phyloP scores from a whole-genome alignment of 2,888 invertebrate genomes.

The Pteria penguin region DNA sequence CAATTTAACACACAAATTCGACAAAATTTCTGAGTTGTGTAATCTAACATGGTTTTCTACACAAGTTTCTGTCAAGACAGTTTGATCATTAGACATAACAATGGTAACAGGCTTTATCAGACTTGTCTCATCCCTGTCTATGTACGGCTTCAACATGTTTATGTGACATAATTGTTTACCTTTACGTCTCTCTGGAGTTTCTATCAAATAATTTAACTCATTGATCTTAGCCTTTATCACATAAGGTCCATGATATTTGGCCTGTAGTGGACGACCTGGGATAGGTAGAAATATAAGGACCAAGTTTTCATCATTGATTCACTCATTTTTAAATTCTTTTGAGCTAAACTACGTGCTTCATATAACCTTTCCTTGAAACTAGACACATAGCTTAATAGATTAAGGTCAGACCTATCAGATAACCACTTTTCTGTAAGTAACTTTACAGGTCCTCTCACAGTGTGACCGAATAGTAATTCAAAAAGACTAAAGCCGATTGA shows the following conservation, averaged over 20 bases:
- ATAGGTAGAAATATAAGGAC: conserved; percentile 50
- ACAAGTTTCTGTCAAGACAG: conserved; percentile 12
- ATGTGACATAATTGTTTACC: conserved; percentile 43
- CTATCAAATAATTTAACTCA: conserved; percentile 43
- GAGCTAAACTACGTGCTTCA: too few relatives aligned
- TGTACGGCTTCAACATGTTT: conserved; percentile 47
- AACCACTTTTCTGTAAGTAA: too few relatives aligned
- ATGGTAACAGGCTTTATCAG: neutral
- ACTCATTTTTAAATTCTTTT: too few relatives aligned
- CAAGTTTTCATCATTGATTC: too few relatives aligned
- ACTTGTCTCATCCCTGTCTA: conserved; percentile 29
- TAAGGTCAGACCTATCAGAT: conserved; percentile 17
- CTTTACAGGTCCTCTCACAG: conserved; percentile 42
- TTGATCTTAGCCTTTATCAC: conserved; percentile 34
- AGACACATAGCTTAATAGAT: conserved; percentile 41
- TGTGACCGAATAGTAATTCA: conserved; percentile 53
- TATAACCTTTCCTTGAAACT: conserved; percentile 30
- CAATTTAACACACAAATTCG: too few relatives aligned
- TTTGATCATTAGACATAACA: conserved; percentile 29
- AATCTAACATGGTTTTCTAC: too few relatives aligned
- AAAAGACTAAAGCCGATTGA: conserved; percentile 55
- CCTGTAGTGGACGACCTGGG: conserved; percentile 40
- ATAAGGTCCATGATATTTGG: conserved; percentile 48
- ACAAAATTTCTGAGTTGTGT: too few relatives aligned
- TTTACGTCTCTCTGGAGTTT: conserved; percentile 46